Base-by-base conservation (phyloP, 2,888 invertebrate genomes). In the Caenorhabditis angaria region DNA sequence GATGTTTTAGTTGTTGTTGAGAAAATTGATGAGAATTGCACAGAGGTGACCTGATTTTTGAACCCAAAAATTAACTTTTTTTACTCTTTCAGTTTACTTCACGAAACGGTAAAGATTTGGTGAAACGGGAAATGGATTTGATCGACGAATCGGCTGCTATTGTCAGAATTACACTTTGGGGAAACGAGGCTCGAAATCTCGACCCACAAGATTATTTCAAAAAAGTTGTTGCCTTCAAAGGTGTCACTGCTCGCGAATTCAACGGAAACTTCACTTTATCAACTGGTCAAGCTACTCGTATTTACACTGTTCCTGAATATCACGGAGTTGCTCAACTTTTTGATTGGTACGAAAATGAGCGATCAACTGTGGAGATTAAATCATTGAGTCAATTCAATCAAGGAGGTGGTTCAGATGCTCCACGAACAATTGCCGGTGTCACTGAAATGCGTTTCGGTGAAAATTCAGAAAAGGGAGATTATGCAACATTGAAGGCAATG, bases 81-180 rank as follows among this genome's bases (percentile, higher is more conserved):
- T 55, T 3, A 14, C 5, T 6, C 8, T 55, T 55, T 28, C 58
- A 77, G 70, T 82, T 82, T 62, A 76, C 72, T 10, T 73, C 83
- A 0, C 73, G 70, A 35, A 74, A 70, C n/a, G 81, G 80, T 48
- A 76, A 74, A 22, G 62, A 65, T 18, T 62, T 97, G 61, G 93
- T 92, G 82, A 99, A 99, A 88, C 91, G 95, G 64, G 97, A 97
- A 78, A 83, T 97, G 4, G 91, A 91, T 2, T 88, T 99, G 4
- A 93, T 97, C 0, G 99, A 99, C 88, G 91, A 92, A 71, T 92
- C 93, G 20, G 92, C 92, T 64, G 91, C 92, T 48, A 92, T 92
- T 70, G 92, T 94, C 25, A 89, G 89, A n/a, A 87, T 97, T 3
- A 95, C 96, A 0, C 88, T 99, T 0, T 99, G 99, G 99, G 95